phyloP scores from a whole-genome alignment of 1,140 invertebrate species.

The Reticulitermes speratus region DNA sequence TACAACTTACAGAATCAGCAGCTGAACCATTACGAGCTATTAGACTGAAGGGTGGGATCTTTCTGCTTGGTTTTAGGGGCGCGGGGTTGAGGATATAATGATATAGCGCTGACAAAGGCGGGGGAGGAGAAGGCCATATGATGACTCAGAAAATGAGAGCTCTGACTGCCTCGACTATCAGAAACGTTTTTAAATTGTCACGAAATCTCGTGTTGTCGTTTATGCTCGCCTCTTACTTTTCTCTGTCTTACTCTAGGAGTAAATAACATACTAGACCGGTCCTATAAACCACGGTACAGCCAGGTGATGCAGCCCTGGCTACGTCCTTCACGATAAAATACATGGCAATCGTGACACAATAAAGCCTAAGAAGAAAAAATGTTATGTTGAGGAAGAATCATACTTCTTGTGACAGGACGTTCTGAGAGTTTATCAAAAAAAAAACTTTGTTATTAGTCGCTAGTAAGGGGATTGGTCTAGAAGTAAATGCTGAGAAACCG shows the following conservation, averaged over 20 bases:
- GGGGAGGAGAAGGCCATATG: background rate
- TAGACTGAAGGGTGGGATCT: background rate
- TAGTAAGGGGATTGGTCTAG: no score
- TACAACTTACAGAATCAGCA: background rate
- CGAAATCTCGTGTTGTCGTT: slow-evolving; percentile 10
- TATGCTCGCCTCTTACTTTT: background rate
- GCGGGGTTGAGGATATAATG: background rate
- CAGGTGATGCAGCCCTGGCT: no score
- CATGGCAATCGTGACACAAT: no score
- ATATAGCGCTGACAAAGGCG: background rate
- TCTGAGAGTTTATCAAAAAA: no score
- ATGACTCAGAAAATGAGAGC: no score
- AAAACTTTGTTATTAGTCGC: no score
- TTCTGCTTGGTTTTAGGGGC: background rate
- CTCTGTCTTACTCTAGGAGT: background rate
- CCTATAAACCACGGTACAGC: no score
- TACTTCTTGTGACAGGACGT: no score
- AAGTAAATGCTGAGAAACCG: no score
- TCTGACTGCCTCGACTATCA: background rate
- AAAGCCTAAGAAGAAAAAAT: no score
- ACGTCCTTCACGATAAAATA: no score
- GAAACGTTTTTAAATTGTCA: slow-evolving; percentile 13
- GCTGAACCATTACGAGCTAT: background rate
- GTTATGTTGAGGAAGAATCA: no score
- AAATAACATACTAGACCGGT: background rate